Evolutionary conservation across 30 jellyfish, hydroid and myxozoan genomes (phyloP).

Genomic region (Hydractinia symbiolongicarpus): DNA sequence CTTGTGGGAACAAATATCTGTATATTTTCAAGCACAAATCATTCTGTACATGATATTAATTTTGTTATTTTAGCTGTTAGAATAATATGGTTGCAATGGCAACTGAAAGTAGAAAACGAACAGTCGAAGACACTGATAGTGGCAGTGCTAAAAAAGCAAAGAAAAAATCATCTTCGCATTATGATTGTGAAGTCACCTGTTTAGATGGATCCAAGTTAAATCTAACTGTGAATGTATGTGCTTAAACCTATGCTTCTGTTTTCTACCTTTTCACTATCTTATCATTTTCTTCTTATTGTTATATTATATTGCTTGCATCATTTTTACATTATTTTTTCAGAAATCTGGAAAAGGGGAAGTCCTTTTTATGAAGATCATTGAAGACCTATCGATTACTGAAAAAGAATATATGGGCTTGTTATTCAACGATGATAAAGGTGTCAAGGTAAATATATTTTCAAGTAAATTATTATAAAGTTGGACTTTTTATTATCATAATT

Average conservation of each 20-base stretch:
- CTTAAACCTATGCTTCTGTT: too few species aligned
- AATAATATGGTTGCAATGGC: too few species aligned
- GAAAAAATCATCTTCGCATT: slow-evolving; percentile 1
- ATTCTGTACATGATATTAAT: too few species aligned
- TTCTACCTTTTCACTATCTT: too few species aligned
- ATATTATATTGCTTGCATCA: too few species aligned
- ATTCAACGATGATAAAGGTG: slow-evolving; percentile 25
- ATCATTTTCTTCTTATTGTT: too few species aligned
- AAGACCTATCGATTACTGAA: slow-evolving; percentile 38
- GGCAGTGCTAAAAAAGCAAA: background rate
- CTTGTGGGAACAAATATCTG: too few species aligned
- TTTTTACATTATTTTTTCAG: slow-evolving; percentile 20
- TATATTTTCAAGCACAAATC: too few species aligned
- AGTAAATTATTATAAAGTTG: background rate
- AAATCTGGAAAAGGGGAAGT: slow-evolving; percentile 65
- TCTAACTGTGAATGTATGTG: background rate
- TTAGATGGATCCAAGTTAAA: slow-evolving; percentile 15
- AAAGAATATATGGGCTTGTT: slow-evolving; percentile 77
- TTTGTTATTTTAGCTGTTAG: too few species aligned
- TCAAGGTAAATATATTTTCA: background rate
- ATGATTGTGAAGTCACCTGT: slow-evolving; percentile 4
- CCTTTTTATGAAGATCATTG: slow-evolving; percentile 54
- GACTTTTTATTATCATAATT: background rate
- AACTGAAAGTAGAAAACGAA: too few species aligned
- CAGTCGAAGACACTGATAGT: too few species aligned